Conservation (phyloP, 2,113 vertebrate species). For the Macaca mulatta region DNA sequence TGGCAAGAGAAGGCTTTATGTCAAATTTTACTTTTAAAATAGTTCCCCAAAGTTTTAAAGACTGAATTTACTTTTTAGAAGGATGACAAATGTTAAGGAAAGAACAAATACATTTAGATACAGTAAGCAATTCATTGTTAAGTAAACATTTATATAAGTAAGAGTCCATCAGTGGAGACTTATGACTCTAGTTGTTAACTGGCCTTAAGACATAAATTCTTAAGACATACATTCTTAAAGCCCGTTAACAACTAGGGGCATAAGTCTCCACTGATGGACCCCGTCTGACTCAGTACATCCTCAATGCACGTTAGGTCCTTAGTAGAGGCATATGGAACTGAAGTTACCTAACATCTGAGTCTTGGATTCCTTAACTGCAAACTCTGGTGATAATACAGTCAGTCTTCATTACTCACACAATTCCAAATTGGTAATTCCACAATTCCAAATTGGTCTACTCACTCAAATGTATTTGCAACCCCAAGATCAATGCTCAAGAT, state of each 20-base stretch:
- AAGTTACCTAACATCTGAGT: not conserved
- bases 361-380: not conserved
- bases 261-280: not conserved
- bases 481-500: not conserved
- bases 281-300: accelerated
- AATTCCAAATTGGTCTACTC: not conserved
- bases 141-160: constrained; percentile 47
- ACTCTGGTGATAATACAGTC: not conserved
- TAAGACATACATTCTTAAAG: constrained; percentile 69
- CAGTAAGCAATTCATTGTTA: not conserved
- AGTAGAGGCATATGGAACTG: not conserved
- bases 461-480: not conserved
- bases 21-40: constrained; percentile 25
- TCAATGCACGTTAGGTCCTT: not conserved
- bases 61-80: not conserved
- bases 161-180: too few species aligned
- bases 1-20: not conserved
- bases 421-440: not conserved
- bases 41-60: not conserved
- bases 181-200: too few species aligned
- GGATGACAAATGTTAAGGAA: not conserved
- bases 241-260: constrained; percentile 59
- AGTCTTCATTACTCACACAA: not conserved
- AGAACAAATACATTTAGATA: not conserved
- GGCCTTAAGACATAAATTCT: too few species aligned